Percentiles rank a stretch among this genome's conserved stretches.
phyloP scores from a whole-genome alignment of 2,888 invertebrate genomes.

The Cryptocheilus praepositus region DNA sequence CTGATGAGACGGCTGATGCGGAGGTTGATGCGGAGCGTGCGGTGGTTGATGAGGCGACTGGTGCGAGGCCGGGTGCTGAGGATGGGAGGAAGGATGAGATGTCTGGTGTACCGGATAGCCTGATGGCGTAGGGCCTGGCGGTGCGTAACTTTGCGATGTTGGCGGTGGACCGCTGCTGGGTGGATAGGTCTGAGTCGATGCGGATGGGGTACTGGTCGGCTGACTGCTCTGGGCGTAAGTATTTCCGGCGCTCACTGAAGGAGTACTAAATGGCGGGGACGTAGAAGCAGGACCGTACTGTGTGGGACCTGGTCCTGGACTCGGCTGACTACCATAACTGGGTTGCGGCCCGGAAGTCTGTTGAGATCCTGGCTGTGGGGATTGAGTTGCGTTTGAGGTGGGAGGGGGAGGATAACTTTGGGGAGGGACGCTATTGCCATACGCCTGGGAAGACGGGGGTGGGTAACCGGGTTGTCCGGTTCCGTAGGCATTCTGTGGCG shows the following conservation, averaged over 20 bases:
- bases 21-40: constrained; percentile 67
- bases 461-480: constrained; percentile 64
- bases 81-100: constrained; percentile 75
- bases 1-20: constrained; percentile 68
- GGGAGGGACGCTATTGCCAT: constrained; percentile 73
- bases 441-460: constrained; percentile 76
- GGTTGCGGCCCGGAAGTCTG: constrained; percentile 75
- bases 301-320: constrained; percentile 71
- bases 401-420: constrained; percentile 77
- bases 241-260: constrained; percentile 65
- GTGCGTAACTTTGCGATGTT: constrained; percentile 69
- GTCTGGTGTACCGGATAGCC: constrained; percentile 78
- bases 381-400: constrained; percentile 66
- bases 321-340: constrained; percentile 78
- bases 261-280: constrained; percentile 71
- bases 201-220: constrained; percentile 74
- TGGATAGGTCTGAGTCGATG: constrained; percentile 78
- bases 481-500: constrained; percentile 71
- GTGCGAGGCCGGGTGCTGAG: constrained; percentile 72
- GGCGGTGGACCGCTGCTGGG: constrained; percentile 76
- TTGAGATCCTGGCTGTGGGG: constrained; percentile 75
- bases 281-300: constrained; percentile 72
- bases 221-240: constrained; percentile 73
- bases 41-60: constrained; percentile 66
- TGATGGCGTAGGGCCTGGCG: constrained; percentile 79